Base-by-base conservation (phyloP, 1,140 invertebrate genomes). In the Cataglyphis hispanica region DNA sequence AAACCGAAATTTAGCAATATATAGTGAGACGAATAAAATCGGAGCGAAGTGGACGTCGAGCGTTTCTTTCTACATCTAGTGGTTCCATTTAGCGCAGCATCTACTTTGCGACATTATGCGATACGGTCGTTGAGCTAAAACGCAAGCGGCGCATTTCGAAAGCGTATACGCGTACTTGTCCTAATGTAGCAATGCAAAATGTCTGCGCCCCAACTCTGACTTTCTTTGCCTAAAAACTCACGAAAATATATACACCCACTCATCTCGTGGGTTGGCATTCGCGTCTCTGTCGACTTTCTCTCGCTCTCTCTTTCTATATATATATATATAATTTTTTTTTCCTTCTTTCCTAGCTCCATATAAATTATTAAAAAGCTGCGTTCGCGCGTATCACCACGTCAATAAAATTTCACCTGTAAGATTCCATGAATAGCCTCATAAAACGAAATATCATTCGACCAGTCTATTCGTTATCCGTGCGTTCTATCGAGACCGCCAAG, bases 11-110 rank as follows among this genome's bases (percentile, higher is more conserved):
- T 72, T 64, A 86, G 81, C 53, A 58, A 89, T 83, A 89, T 83
- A 83, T 43, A 50, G 8, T 74, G 8, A 72, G 37, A 56, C 27
- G 84, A 77, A 83, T 70, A 84, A 86, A 86, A 85, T 85, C 86
- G 50, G 46, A 64, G 66, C 76, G 85, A 81, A 90, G 89, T 90
- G 84, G 84, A 90, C 84, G 61, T 56, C 61, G 61, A 90, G 89
- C 78, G 22, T 91, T 91, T 86, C 89, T 88, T 91, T 91, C 88
- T 88, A 74, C 60, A 67, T 90, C 86, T 91, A 91, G 76, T 90
- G 89, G 86, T 90, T 91, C 89, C 89, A 91, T 90, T 91, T 90
- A 90, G 84, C 89, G 70, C 16, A 4, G 16, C 46, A 19, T 50
- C 46, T 50, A 90, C 89, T 87, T 91, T 88, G 86, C 86, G 37